phyloP scores from a whole-genome alignment of 2,888 invertebrate species.

The Heliconius hortense region DNA sequence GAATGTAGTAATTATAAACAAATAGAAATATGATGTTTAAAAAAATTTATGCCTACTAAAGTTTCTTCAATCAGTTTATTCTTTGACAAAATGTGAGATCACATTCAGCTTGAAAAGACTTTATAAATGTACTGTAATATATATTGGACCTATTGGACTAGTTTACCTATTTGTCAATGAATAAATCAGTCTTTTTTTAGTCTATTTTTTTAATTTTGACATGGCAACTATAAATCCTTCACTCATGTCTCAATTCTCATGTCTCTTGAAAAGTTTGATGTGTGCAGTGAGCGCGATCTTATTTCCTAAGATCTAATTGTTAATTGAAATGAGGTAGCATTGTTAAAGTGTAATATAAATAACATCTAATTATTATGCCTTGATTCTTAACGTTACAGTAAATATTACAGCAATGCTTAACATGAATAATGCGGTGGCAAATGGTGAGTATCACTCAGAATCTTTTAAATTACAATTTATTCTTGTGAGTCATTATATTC shows the following conservation, averaged over 20 bases:
- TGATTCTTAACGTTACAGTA: constrained; percentile 66
- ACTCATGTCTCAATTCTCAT: constrained; percentile 12
- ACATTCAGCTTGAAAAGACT: neutral
- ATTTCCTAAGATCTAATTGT: constrained; percentile 45
- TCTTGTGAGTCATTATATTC: constrained; percentile 27
- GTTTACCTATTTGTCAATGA: neutral
- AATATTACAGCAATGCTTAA: constrained; percentile 72
- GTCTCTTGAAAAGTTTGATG: constrained; percentile 58
- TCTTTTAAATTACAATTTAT: constrained; percentile 29
- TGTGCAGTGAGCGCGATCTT: constrained; percentile 55
- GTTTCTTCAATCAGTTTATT: neutral
- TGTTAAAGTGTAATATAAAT: constrained; percentile 52
- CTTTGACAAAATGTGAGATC: too few species aligned
- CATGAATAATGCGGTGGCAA: constrained; percentile 72
- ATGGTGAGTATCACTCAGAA: constrained; percentile 62
- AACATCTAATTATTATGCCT: constrained; percentile 74
- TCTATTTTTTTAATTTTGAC: neutral
- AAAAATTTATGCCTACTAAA: too few species aligned
- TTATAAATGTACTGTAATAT: neutral
- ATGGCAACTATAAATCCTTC: constrained; percentile 27
- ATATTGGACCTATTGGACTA: neutral
- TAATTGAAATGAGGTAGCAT: constrained; percentile 75
- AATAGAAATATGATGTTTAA: too few species aligned
- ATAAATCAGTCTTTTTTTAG: neutral
- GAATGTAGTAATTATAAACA: too few species aligned